Evolutionary conservation across 2,797 vertebrate genomes (phyloP), one percentile per base, ranked within the genome.

Genomic region (Urophycis tenuis): DNA sequence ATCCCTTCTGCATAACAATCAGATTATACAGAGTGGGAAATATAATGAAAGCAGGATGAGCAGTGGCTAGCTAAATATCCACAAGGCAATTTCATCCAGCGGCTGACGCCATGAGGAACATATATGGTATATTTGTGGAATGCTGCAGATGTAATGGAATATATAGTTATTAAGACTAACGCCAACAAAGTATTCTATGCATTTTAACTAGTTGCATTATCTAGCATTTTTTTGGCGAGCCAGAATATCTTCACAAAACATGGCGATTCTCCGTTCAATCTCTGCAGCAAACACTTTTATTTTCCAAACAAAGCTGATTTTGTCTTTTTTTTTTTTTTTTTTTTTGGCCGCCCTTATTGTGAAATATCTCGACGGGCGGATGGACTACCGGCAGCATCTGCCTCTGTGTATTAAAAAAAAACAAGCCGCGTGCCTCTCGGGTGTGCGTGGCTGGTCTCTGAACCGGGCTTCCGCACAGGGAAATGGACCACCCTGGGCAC

Each of bases 1-100:
- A 93, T 93, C 91, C 92, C 88, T 91, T 92, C 92, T 92, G 95
- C 95, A 96, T 95, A 94, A 93, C 95, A 96, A 96, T 94, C 90
- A 87, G 89, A 84, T 85, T 74, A 82, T 77, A 79, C 73, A 82
- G 84, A 89, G 89, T 90, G 82, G 78, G 81, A 82, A 41, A 32
- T 81, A 82, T 85, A 87, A 89, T 87, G 73, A 89, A 85, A 89
- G 31, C 15, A 33, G 6, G 0, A 78, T 83, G 69, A 71, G 69
- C 69, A 33, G 30, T 15, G 15, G 69, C 29, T 64, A 64, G 60
- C 60, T 64, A 64, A 29, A 64, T 29, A 64, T 64, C 60, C 60
- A 64, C 29, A 64, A 64, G 60, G 60, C 60, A 29, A 64, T 64
- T 64, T 64, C 60, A 29, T 29, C 29, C 60, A 29, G 60, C 60